phyloP scores from a whole-genome alignment of 2,797 vertebrate species.

The Mus caroli region DNA sequence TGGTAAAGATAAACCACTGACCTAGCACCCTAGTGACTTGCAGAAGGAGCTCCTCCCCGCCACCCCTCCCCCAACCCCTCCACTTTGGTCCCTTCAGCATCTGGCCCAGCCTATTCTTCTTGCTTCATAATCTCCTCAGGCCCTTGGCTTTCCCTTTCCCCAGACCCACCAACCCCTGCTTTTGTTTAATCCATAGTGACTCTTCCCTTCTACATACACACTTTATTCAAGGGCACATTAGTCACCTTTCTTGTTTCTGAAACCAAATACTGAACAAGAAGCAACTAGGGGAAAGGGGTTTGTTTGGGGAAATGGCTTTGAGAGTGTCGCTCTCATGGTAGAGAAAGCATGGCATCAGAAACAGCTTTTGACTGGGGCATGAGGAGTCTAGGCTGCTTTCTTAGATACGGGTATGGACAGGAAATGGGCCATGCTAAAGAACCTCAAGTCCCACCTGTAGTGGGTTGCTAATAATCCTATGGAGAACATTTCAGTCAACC shows the following conservation, averaged over 20 bases:
- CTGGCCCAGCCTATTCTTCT: not conserved
- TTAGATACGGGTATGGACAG: not conserved
- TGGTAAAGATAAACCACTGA: not conserved
- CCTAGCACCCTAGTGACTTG: not conserved
- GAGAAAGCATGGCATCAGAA: not conserved
- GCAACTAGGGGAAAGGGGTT: not conserved
- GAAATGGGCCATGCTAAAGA: not conserved
- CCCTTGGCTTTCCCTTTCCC: not conserved
- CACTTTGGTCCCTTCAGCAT: not conserved
- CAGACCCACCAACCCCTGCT: not conserved
- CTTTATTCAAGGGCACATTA: not conserved
- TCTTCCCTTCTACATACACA: too few species aligned
- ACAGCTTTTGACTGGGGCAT: not conserved
- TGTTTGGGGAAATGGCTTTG: not conserved
- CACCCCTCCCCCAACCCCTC: not conserved
- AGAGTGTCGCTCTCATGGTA: not conserved
- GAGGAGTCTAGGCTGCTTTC: not conserved
- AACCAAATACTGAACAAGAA: not conserved
- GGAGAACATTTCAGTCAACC: not conserved
- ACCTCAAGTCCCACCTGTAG: not conserved
- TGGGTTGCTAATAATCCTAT: not conserved
- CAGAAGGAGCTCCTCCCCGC: not conserved
- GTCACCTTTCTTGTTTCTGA: not conserved
- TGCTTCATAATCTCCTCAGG: not conserved
- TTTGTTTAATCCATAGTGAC: not conserved